Base-by-base conservation (phyloP, 2,797 vertebrate genomes). In the Mareca strepera region DNA sequence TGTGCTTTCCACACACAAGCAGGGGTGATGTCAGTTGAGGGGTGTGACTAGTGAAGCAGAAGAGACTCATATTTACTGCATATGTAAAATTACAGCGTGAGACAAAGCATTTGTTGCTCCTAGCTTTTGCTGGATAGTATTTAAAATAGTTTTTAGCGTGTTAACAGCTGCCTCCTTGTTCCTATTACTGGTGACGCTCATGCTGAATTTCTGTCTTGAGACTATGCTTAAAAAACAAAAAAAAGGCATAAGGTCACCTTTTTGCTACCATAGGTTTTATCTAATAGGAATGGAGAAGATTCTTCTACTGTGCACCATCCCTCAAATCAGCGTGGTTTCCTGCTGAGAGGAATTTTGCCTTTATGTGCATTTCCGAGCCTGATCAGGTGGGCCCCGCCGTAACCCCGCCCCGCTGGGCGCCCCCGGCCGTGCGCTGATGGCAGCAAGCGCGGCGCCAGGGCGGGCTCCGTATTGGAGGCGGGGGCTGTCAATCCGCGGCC, bases 401-500 rank as follows among this genome's bases (percentile, higher is more conserved):
- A 55, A 79, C 97, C 95, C 97, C 96, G 94, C 97, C 97, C 82
- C 87, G 64, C 69, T 29, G 82, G 74, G 50, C 72, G 86, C 78
- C 86, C 73, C 87, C 94, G 96, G 97, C 94, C 94, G 50, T 78
- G 44, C 13, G 92, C 95, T 11, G 90, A 86, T 72, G 69, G 88
- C 89, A 68, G n/a, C 95, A 59, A 37, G 50, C 95, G 76, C 96
- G 78, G 93, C 84, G 94, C 75, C 75, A 0, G 55, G 73, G 92
- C 87, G 11, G 67, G 83, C 92, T 92, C 55, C 28, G 68, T 67
- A 98, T 98, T 98, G 98, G 98, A 75, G 96, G 84, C 64, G 21
- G 69, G 73, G 72, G 91, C 68, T 90, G 98, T 95, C 97, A 91
- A 68, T 98, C 97, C 41, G 88, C 92, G 75, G 86, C 92, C 90